Conservation (phyloP, 2,888 invertebrate species). For the Acrocera orbiculus region DNA sequence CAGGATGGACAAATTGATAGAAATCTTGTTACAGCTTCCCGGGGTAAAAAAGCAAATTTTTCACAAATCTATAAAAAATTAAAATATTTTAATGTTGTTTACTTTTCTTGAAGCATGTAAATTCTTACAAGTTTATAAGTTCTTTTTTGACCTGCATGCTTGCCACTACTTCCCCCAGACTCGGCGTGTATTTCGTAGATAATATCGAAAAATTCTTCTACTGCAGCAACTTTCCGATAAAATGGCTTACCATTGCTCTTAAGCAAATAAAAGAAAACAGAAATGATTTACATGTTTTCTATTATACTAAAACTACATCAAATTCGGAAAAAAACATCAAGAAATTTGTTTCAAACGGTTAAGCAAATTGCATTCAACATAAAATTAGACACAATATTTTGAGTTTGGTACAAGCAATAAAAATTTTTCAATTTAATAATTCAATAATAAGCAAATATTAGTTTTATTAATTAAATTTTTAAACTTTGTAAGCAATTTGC, state of each 20-base stretch:
- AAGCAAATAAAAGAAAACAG: too few relatives aligned
- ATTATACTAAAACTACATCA: constrained; percentile 12
- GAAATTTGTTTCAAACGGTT: background rate
- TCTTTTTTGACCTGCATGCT: constrained; percentile 93
- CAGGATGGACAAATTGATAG: constrained; percentile 88
- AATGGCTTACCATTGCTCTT: constrained; percentile 60
- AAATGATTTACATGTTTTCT: too few relatives aligned
- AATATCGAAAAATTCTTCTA: constrained; percentile 95
- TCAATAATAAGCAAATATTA: too few relatives aligned
- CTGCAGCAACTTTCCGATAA: constrained; percentile 84
- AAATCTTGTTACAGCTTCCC: constrained; percentile 92
- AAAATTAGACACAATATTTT: constrained; percentile 1
- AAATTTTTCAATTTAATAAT: too few relatives aligned
- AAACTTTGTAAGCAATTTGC: too few relatives aligned
- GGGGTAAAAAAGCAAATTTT: constrained; percentile 86
- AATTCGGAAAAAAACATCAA: background rate
- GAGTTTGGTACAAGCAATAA: too few relatives aligned
- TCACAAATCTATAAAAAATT: constrained; percentile 72
- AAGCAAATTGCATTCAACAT: background rate
- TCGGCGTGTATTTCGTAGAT: constrained; percentile 93
- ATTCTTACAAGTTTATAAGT: constrained; percentile 77
- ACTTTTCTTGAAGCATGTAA: background rate
- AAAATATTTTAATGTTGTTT: background rate
- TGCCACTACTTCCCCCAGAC: constrained; percentile 76
- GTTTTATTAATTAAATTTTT: too few relatives aligned